These are phyloP conservation scores for Gnatocerus cornutus DNA, from an alignment of 2,888 invertebrate species.

Conservation along the genomic window DNA sequence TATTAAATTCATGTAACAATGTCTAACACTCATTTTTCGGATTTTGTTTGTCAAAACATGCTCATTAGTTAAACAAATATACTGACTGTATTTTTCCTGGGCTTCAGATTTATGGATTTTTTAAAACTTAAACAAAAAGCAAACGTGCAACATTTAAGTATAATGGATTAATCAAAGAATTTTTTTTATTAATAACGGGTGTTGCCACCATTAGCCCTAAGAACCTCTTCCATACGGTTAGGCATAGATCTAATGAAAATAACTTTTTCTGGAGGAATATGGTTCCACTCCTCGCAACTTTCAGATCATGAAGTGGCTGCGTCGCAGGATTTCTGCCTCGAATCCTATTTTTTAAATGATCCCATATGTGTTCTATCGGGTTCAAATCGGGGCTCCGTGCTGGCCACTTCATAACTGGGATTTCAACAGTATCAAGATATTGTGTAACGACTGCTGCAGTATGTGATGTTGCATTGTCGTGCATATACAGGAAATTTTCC, in stretches of 20 bases:
- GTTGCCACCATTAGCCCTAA: neutral
- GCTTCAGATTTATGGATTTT: too few relatives aligned
- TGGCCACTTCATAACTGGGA: neutral
- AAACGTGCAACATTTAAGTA: too few relatives aligned
- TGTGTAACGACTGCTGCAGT: neutral
- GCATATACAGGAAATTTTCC: neutral
- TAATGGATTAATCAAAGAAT: neutral
- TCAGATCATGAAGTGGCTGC: neutral
- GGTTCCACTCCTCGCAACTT: neutral
- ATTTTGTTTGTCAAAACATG: too few relatives aligned
- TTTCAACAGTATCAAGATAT: neutral
- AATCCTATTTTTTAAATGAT: neutral
- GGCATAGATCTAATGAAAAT: neutral
- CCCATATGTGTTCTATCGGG: neutral
- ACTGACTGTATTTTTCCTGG: too few relatives aligned
- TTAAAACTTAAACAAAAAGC: too few relatives aligned
- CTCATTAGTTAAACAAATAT: too few relatives aligned
- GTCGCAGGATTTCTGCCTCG: neutral
- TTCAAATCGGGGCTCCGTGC: neutral
- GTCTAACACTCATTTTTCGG: too few relatives aligned
- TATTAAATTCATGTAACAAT: too few relatives aligned
- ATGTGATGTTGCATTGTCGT: neutral
- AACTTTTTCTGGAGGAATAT: neutral
- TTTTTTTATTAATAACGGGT: neutral
- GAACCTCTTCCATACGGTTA: neutral